phyloP scores from a whole-genome alignment of 2,888 invertebrate species.

The Latrodectus hesperus region DNA sequence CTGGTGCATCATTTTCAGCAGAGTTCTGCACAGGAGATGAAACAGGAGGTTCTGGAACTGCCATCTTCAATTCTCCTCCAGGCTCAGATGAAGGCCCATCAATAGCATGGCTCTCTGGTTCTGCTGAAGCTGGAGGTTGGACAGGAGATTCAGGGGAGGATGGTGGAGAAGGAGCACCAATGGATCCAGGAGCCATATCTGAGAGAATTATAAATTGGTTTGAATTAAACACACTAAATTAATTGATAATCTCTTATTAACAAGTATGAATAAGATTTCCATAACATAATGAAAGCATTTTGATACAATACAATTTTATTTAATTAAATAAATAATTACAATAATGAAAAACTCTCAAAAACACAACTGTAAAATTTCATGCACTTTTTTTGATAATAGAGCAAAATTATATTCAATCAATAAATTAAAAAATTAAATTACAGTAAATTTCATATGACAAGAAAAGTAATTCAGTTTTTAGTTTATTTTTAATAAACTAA shows the following conservation, averaged over 20 bases:
- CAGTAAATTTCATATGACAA: too few species aligned
- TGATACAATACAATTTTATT: background rate
- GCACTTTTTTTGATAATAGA: too few species aligned
- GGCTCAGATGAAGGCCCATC: slow-evolving; percentile 71
- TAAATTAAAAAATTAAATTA: too few species aligned
- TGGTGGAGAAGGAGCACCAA: slow-evolving; percentile 70
- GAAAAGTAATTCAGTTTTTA: too few species aligned
- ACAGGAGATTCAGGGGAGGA: slow-evolving; percentile 70
- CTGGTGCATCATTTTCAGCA: background rate
- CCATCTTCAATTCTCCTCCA: slow-evolving; percentile 11
- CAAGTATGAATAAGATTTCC: background rate
- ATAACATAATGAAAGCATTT: background rate
- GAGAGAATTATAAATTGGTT: background rate
- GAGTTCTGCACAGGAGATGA: background rate
- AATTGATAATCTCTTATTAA: background rate
- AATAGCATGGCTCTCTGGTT: slow-evolving; percentile 18
- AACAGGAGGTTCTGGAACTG: slow-evolving; percentile 9
- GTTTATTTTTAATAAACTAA: too few species aligned
- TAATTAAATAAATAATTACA: background rate
- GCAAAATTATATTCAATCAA: too few species aligned
- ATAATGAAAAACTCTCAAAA: too few species aligned
- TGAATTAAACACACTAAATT: background rate
- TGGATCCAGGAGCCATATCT: slow-evolving; percentile 70
- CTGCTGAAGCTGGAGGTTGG: slow-evolving; percentile 65
- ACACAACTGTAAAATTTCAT: too few species aligned